Conservation (phyloP, 2,113 vertebrate species). For the Siniperca knerii region DNA sequence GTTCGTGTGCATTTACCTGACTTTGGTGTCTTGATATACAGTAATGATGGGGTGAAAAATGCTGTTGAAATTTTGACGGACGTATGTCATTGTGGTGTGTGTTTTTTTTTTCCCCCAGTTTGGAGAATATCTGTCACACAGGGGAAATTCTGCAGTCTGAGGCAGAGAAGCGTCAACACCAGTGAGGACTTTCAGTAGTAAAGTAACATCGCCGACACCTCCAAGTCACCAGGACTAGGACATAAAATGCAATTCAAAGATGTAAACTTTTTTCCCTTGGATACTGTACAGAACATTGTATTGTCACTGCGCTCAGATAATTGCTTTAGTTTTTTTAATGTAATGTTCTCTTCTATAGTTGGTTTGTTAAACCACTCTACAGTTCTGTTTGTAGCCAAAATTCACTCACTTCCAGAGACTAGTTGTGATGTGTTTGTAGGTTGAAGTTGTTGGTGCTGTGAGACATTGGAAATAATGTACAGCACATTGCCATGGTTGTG, state of each 20-base stretch:
- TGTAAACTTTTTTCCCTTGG: constrained; percentile 18
- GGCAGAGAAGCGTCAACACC: background rate
- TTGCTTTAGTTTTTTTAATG: constrained; percentile 23
- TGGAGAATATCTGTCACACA: background rate
- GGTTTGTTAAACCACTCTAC: constrained; percentile 20
- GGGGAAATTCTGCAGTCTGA: constrained; percentile 24
- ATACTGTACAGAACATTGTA: constrained; percentile 49
- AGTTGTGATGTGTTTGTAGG: constrained; percentile 53
- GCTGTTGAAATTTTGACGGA: constrained; percentile 8
- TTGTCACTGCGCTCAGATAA: constrained; percentile 36
- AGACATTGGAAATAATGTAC: constrained; percentile 35
- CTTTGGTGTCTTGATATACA: constrained; percentile 39
- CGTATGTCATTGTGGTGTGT: constrained; percentile 25
- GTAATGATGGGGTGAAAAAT: constrained; percentile 13
- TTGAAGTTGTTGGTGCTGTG: constrained; percentile 35
- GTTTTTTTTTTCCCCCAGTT: background rate
- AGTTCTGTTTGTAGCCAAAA: constrained; percentile 42
- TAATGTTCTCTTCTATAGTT: constrained; percentile 29
- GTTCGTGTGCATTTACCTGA: constrained; percentile 42
- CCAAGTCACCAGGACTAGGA: constrained; percentile 6
- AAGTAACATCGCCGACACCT: background rate
- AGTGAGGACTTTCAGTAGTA: background rate
- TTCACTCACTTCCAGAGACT: constrained; percentile 40
- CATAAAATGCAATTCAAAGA: constrained; percentile 39
- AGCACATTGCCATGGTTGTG: constrained; percentile 51